Percentiles rank a stretch among this genome's conserved stretches.
Evolutionary conservation across 2,113 vertebrate species (phyloP).

Genomic region (Leptobrachium leishanense): DNA sequence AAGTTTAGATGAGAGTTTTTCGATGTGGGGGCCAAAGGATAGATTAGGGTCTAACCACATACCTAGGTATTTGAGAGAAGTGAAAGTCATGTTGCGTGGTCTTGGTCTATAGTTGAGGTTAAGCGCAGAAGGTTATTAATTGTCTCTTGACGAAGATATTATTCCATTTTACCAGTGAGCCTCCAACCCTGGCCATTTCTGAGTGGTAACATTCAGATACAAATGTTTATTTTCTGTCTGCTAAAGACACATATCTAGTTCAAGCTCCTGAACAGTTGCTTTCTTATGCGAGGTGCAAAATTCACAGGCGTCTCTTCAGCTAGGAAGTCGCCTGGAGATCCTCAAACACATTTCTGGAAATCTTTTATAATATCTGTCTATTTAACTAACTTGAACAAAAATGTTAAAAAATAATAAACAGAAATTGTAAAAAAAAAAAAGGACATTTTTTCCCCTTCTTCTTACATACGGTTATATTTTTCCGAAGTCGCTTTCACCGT

Average conservation of each 20-base stretch:
- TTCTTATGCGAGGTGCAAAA: conserved; percentile 53
- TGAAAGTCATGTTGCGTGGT: too few relatives aligned
- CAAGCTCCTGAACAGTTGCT: conserved; percentile 52
- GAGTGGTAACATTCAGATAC: conserved; percentile 38
- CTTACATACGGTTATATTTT: conserved; percentile 23
- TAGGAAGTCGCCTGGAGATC: conserved; percentile 54
- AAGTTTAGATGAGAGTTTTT: too few relatives aligned
- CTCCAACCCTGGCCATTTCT: background rate
- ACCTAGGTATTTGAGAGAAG: too few relatives aligned
- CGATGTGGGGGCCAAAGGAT: too few relatives aligned
- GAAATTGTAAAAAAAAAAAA: conserved; percentile 37
- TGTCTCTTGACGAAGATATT: background rate
- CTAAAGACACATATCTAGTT: conserved; percentile 48
- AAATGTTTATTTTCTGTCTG: conserved; percentile 63
- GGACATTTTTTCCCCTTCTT: conserved; percentile 11
- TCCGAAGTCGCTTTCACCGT: conserved; percentile 38
- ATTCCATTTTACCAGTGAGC: background rate
- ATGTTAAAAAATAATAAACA: conserved; percentile 53
- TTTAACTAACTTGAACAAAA: conserved; percentile 52
- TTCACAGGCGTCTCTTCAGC: conserved; percentile 53
- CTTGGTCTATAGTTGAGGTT: background rate
- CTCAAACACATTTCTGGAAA: conserved; percentile 46
- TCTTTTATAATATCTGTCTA: conserved; percentile 41
- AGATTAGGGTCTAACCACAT: too few relatives aligned
- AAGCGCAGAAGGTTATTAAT: background rate